A percentile compares a stretch with the other conserved stretches of the same genome.
Evolutionary conservation across 2,113 vertebrate species (phyloP).

Genomic region (Hippopotamus amphibius): DNA sequence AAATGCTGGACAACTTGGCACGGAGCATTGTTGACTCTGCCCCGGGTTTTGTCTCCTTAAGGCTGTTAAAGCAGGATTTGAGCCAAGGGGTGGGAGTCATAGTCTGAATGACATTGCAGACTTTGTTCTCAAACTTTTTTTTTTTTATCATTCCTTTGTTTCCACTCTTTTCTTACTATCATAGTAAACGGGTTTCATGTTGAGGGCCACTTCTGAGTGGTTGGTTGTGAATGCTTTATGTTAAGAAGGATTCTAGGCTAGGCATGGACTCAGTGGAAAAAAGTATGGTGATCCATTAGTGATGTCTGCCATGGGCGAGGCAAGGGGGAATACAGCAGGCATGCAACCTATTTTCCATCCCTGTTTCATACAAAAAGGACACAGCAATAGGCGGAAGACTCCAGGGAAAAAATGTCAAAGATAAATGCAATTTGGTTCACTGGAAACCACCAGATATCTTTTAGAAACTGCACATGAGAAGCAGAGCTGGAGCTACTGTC

Average conservation of each 20-base stretch:
- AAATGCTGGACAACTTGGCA: not conserved
- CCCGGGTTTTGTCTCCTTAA: not conserved
- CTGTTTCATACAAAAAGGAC: not conserved
- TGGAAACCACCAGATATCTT: not conserved
- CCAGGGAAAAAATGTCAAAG: not conserved
- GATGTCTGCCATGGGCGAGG: constrained; percentile 44
- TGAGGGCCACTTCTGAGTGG: not conserved
- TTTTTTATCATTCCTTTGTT: not conserved
- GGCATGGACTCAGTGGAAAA: not conserved
- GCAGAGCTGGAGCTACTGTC: not conserved
- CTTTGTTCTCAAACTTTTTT: not conserved
- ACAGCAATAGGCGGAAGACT: not conserved
- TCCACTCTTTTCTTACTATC: not conserved
- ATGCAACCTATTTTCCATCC: not conserved
- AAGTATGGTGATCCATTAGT: not conserved
- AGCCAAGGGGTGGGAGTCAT: not conserved
- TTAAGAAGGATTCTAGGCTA: not conserved
- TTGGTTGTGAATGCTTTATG: not conserved
- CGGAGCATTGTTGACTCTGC: not conserved
- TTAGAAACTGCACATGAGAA: not conserved
- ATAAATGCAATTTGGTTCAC: not conserved
- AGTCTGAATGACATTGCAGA: not conserved
- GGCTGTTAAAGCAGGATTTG: not conserved
- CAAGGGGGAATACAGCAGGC: not conserved
- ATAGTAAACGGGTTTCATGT: not conserved